Percentiles rank a stretch among this genome's conserved stretches.
phyloP scores from a whole-genome alignment of 2,113 vertebrate genomes.

The Pandion haliaetus region DNA sequence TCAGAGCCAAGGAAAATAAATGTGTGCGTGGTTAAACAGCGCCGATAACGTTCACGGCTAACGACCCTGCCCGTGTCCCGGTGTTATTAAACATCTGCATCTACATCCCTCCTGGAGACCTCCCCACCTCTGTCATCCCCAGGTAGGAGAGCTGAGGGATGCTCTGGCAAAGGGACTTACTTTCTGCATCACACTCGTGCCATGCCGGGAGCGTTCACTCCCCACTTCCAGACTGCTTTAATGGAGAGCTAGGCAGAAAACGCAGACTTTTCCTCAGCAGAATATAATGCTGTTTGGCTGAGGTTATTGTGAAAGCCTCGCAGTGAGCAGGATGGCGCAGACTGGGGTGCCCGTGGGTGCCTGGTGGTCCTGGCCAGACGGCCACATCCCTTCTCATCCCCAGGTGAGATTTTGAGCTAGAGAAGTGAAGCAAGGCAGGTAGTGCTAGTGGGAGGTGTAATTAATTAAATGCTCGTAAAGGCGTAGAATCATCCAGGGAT shows the following conservation, averaged over 20 bases:
- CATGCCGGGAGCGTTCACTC: accelerated
- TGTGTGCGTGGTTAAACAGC: background rate
- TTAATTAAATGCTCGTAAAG: background rate
- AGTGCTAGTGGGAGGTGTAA: background rate
- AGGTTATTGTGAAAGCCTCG: background rate
- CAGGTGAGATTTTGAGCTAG: background rate
- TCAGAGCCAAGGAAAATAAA: background rate
- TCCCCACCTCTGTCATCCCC: background rate
- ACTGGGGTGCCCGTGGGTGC: background rate
- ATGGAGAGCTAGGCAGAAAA: background rate
- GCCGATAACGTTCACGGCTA: accelerated
- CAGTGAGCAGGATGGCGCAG: accelerated
- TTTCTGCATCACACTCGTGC: background rate
- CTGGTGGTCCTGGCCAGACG: accelerated
- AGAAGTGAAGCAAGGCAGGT: background rate
- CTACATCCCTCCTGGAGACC: background rate
- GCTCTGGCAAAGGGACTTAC: background rate
- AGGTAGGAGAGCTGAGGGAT: background rate
- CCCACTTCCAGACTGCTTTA: background rate
- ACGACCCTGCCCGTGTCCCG: background rate
- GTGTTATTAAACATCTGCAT: background rate
- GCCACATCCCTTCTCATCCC: background rate
- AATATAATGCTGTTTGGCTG: background rate
- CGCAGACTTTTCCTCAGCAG: background rate
- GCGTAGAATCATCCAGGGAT: background rate